Conservation (phyloP, 2,113 vertebrate genomes). For the Urocitellus parryii region DNA sequence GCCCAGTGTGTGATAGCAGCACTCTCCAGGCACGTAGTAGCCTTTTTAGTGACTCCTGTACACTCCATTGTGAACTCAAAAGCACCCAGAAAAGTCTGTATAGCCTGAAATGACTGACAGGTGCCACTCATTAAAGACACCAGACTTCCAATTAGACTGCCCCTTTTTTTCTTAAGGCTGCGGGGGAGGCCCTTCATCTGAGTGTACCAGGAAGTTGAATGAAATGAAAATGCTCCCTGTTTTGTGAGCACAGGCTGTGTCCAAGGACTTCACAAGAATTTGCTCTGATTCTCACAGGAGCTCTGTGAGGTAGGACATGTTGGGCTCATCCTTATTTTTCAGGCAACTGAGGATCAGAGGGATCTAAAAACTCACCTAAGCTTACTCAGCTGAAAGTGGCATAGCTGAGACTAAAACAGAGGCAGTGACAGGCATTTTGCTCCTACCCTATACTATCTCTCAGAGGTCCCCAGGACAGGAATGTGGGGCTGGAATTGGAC, state of each 20-base stretch:
- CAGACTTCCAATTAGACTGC: neutral
- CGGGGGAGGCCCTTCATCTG: neutral
- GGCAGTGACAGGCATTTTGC: neutral
- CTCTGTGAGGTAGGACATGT: neutral
- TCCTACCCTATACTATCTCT: neutral
- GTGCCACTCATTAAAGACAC: neutral
- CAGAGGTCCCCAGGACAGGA: neutral
- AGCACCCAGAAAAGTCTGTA: neutral
- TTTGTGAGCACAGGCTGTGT: neutral
- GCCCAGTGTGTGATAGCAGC: neutral
- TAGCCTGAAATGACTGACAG: neutral
- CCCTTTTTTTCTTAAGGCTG: neutral
- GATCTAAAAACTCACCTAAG: conserved; percentile 9
- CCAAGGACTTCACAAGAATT: neutral
- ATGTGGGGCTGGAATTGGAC: neutral
- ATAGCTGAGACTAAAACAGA: neutral
- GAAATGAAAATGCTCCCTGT: neutral
- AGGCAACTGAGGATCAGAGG: neutral
- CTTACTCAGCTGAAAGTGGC: neutral
- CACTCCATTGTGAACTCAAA: neutral
- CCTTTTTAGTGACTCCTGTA: neutral
- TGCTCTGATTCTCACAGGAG: conserved; percentile 5
- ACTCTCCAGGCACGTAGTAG: neutral
- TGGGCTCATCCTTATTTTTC: neutral
- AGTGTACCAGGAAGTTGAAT: conserved; percentile 29